Evolutionary conservation across 1,140 invertebrate species (phyloP).

Genomic region (Acyrthosiphon pisum): DNA sequence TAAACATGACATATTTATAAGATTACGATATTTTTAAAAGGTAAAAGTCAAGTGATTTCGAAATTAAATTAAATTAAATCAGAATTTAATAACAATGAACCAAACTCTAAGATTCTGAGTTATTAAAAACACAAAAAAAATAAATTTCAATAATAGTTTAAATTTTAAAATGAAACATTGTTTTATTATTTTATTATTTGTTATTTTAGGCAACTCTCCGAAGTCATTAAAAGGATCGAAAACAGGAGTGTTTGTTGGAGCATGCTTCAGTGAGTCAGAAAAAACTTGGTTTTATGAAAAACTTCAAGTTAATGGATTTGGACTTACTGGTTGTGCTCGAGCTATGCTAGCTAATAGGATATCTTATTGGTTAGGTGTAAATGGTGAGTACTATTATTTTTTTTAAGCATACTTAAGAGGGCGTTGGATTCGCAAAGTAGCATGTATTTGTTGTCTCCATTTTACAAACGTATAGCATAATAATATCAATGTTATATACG

Average conservation of each 20-base stretch:
- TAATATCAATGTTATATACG: not conserved
- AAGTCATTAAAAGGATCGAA: slow-evolving; percentile 72
- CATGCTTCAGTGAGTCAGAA: slow-evolving; percentile 80
- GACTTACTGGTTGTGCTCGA: slow-evolving; percentile 81
- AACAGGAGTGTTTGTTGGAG: slow-evolving; percentile 83
- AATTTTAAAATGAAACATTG: not conserved
- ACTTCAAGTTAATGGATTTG: slow-evolving; percentile 68
- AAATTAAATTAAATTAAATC: not conserved
- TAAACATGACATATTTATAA: too few relatives aligned
- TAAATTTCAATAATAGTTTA: not conserved
- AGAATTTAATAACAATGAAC: not conserved
- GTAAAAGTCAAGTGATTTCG: not conserved
- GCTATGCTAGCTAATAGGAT: slow-evolving; percentile 92
- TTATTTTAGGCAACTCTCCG: slow-evolving; percentile 67
- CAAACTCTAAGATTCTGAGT: not conserved
- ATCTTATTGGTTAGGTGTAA: slow-evolving; percentile 76
- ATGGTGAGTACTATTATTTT: slow-evolving; percentile 63
- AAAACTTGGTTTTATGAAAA: slow-evolving; percentile 75
- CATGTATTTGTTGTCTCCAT: not conserved
- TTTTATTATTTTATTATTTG: not conserved
- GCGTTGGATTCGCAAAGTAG: not conserved
- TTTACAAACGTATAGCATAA: not conserved
- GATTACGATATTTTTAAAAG: not conserved
- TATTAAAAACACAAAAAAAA: not conserved
- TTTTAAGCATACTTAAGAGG: not conserved